Conservation (phyloP, 2,888 invertebrate genomes). For the Capitulum mitella region DNA sequence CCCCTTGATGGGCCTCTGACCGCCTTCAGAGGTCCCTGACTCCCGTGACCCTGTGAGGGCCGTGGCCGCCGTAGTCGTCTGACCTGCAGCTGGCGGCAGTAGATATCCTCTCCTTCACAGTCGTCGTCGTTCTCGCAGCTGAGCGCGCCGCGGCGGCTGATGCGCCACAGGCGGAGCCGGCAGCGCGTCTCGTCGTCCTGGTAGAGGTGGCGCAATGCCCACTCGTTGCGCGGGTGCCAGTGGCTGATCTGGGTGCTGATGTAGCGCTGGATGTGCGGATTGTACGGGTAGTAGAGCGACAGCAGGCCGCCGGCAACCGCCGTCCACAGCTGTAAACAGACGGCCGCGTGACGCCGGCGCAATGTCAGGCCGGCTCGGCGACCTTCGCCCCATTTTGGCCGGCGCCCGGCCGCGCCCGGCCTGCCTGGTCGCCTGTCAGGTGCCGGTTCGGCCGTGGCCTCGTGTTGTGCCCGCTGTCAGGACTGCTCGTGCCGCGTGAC, state of each 20-base stretch:
- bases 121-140: not conserved
- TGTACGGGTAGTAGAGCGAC: not conserved
- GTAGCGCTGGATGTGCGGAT: slow-evolving; percentile 11
- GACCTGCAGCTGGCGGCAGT: slow-evolving; percentile 1
- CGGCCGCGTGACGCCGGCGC: not conserved
- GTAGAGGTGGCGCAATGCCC: not conserved
- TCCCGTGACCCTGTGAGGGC: too few relatives aligned
- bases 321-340: not conserved
- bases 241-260: not conserved
- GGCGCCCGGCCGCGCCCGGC: too few relatives aligned
- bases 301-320: not conserved
- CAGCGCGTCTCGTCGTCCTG: slow-evolving; percentile 21
- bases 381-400: too few relatives aligned
- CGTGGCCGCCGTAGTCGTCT: too few relatives aligned
- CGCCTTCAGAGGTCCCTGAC: too few relatives aligned
- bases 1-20: too few relatives aligned
- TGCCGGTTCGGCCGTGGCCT: too few relatives aligned
- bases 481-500: too few relatives aligned
- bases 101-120: not conserved
- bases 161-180: not conserved
- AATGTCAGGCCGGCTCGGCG: too few relatives aligned
- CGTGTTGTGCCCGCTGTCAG: too few relatives aligned
- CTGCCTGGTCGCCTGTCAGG: too few relatives aligned
- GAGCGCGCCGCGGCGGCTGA: slow-evolving; percentile 7
- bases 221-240: slow-evolving; percentile 6